phyloP scores from a whole-genome alignment of 2,888 invertebrate species.

The Drosophila antonietae region DNA sequence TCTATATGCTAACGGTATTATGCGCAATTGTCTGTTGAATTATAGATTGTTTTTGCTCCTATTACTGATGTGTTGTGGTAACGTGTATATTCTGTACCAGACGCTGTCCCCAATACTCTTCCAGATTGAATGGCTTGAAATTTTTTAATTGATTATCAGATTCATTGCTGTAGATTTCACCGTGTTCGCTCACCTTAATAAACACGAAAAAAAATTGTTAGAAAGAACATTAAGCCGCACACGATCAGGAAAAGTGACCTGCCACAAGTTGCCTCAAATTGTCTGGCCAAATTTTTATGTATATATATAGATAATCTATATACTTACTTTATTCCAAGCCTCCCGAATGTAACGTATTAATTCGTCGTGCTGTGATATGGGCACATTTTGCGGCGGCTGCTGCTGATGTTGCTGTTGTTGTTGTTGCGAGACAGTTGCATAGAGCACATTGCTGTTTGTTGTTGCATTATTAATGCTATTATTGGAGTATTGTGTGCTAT shows the following conservation, averaged over 20 bases:
- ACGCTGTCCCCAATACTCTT: slow-evolving; percentile 91
- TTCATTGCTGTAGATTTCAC: slow-evolving; percentile 84
- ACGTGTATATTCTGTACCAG: slow-evolving; percentile 88
- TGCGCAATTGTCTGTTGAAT: slow-evolving; percentile 44
- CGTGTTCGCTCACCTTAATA: slow-evolving; percentile 86
- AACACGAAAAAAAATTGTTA: neutral
- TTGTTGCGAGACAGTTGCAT: slow-evolving; percentile 50
- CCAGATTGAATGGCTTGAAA: slow-evolving; percentile 92
- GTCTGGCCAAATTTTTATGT: slow-evolving; percentile 12
- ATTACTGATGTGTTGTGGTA: slow-evolving; percentile 73
- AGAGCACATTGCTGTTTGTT: slow-evolving; percentile 51
- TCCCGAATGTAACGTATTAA: slow-evolving; percentile 92
- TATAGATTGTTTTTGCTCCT: slow-evolving; percentile 24
- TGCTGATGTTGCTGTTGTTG: slow-evolving; percentile 39
- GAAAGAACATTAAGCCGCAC: neutral
- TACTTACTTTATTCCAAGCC: slow-evolving; percentile 89
- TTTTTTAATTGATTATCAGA: slow-evolving; percentile 87
- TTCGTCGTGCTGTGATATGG: slow-evolving; percentile 88
- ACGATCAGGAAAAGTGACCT: slow-evolving; percentile 35
- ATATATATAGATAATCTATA: neutral
- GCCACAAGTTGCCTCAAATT: slow-evolving; percentile 42
- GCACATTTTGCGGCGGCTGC: slow-evolving; percentile 61
- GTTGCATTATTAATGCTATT: slow-evolving; percentile 67
- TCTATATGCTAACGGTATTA: slow-evolving; percentile 50
- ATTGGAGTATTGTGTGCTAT: slow-evolving; percentile 69